phyloP scores from a whole-genome alignment of 2,113 vertebrate species.

The Amazona guildingii region DNA sequence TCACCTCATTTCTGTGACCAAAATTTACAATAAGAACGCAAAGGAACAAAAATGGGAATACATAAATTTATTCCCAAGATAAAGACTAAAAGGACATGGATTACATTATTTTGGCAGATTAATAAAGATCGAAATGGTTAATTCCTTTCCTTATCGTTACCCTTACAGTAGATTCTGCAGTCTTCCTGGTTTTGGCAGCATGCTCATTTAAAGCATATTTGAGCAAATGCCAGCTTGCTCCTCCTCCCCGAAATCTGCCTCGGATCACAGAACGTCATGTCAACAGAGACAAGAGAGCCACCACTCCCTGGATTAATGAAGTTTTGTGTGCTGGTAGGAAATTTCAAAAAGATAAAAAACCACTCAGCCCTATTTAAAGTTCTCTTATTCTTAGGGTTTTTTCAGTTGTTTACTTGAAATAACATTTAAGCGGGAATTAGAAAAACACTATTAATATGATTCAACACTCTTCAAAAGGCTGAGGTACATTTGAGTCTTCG shows the following conservation, averaged over 20 bases:
- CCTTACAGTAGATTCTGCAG: neutral
- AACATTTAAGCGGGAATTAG: neutral
- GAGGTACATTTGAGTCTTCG: neutral
- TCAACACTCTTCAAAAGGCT: neutral
- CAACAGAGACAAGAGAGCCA: neutral
- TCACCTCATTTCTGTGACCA: neutral
- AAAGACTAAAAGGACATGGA: neutral
- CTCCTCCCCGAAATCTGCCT: neutral
- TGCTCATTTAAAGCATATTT: slow-evolving; percentile 6
- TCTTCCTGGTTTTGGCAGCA: slow-evolving; percentile 17
- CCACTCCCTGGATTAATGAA: neutral
- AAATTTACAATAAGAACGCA: neutral
- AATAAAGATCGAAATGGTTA: slow-evolving; percentile 14
- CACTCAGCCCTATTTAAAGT: neutral
- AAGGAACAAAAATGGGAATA: neutral
- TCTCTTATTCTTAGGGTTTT: neutral
- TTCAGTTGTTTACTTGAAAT: neutral
- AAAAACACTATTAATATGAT: neutral
- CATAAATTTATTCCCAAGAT: neutral
- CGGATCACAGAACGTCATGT: neutral
- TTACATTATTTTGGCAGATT: slow-evolving; percentile 15
- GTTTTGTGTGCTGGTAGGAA: neutral
- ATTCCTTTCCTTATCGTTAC: slow-evolving; percentile 17
- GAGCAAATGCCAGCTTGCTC: slow-evolving; percentile 19
- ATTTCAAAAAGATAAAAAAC: neutral